Evolutionary conservation across 2,888 invertebrate genomes (phyloP), one percentile per base, ranked within the genome.

Genomic region (Mythimna vitellina): DNA sequence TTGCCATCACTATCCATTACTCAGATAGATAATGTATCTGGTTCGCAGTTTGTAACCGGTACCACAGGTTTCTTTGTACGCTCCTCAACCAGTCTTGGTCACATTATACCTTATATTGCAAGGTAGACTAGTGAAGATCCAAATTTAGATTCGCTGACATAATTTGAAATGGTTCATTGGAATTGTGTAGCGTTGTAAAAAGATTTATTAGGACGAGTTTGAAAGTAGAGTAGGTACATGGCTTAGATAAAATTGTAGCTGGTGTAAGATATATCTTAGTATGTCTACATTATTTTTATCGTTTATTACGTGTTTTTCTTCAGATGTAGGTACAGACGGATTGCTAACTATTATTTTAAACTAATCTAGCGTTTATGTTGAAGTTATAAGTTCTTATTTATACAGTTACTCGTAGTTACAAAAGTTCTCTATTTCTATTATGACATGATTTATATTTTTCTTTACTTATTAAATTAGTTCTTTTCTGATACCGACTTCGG

Each of bases 11-110:
- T 63, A 70, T 81, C 83, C 76, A 87, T 88, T 87, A 87, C 82
- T 82, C 78, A 70, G 79, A 60, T 84, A 80, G 84, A 87, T 86
- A 82, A 79, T 86, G 82, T 87, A 84, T 86, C 86, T 84, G 78
- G 76, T 70, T 68, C 38, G 69, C 81, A 86, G 73, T 70, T 73
- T 42, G 67, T 78, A 88, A 92, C 92, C 90, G 89, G 92, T 91
- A 82, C 61, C 81, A 66, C 91, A 69, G 79, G 92, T 91, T 92
- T 88, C 81, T 86, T 76, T 84, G 81, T 82, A 81, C 68, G 77
- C 56, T 78, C 63, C 71, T 68, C 66, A 66, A 78, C 49, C 70
- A 72, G 78, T 73, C 78, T 57, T 78, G 82, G 71, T 71, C 79
- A 80, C 80, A 83, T 86, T 81, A 85, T 68, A 72, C 86, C 86